These are phyloP conservation scores for Lycocerus yunnanus DNA, from an alignment of 2,888 invertebrate species.

Conservation along the genomic window DNA sequence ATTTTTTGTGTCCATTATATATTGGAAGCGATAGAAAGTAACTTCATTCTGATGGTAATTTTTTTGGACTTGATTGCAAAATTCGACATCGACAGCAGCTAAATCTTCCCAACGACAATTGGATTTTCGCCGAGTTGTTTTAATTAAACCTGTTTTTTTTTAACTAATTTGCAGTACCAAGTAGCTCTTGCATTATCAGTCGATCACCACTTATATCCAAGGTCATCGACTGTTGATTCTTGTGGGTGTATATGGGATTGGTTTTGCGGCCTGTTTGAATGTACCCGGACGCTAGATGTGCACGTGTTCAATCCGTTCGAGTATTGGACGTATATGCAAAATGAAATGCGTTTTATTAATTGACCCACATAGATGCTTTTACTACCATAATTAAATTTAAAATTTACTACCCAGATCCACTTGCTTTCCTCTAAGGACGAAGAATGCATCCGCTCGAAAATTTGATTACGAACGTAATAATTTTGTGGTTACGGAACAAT, in stretches of 20 bases:
- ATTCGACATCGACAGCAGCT: too few relatives aligned
- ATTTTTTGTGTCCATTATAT: neutral
- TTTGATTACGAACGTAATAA: neutral
- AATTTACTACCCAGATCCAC: neutral
- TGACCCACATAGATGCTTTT: neutral
- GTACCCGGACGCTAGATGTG: constrained; percentile 33
- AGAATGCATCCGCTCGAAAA: neutral
- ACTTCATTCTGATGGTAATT: neutral
- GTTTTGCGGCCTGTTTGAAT: constrained; percentile 23
- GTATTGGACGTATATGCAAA: constrained; percentile 2
- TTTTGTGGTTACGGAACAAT: neutral
- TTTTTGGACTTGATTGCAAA: neutral
- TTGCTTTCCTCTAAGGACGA: too few relatives aligned
- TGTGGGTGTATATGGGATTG: constrained; percentile 38
- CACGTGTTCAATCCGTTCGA: constrained; percentile 30
- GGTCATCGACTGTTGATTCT: neutral
- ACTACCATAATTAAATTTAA: neutral
- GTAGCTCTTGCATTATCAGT: neutral
- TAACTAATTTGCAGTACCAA: neutral
- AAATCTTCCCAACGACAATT: neutral
- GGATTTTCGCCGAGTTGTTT: neutral
- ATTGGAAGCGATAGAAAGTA: neutral
- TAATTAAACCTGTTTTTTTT: neutral
- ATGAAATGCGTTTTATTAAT: neutral
- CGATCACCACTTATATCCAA: neutral